Base-by-base conservation (phyloP, 2,113 vertebrate genomes). In the Todiramphus chloris region DNA sequence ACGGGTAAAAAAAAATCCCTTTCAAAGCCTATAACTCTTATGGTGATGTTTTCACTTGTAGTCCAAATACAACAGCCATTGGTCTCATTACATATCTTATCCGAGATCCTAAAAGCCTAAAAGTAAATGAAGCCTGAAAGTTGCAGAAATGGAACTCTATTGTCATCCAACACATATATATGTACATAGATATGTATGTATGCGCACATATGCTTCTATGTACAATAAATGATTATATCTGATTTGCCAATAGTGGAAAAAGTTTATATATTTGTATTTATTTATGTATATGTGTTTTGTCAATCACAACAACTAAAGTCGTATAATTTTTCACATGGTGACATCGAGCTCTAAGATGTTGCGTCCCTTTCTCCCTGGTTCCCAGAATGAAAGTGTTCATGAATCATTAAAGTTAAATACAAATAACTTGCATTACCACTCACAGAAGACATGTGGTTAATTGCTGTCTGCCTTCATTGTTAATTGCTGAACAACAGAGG, bases 321-420 rank as follows among this genome's bases (percentile, higher is more conserved):
- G 55, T 28, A 83, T 68, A 8, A 16, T 75, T 94, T 87, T 83
- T 75, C 77, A 75, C 43, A 19, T 3, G 10, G 35, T 76, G 76
- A 74, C 37, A 80, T 28, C 17, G 43, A 28, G 39, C 25, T 85
- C 16, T 46, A 62, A 76, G 50, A 73, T 73, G 33, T 87, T 79
- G 16, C 37, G 67, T 87, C n/a, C 14, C 16, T 51, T 79, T 69
- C 55, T 73, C n/a, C 33, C 25, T 46, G 15, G 76, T 59, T 86
- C 39, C 50, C 56, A 80, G 85, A 92, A 93, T 37, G 17, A 75
- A 95, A 91, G 55, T 66, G 16, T 68, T 94, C 89, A 69, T 80
- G 81, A 90, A 93, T 94, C 96, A 93, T 20, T 83, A 74, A 95
- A 88, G 95, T 93, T 97, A 97, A 96, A 90, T 83, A 94, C 64